These are phyloP conservation scores for Lochmaea crataegi DNA, from an alignment of 2,888 invertebrate species.

Conservation along the genomic window DNA sequence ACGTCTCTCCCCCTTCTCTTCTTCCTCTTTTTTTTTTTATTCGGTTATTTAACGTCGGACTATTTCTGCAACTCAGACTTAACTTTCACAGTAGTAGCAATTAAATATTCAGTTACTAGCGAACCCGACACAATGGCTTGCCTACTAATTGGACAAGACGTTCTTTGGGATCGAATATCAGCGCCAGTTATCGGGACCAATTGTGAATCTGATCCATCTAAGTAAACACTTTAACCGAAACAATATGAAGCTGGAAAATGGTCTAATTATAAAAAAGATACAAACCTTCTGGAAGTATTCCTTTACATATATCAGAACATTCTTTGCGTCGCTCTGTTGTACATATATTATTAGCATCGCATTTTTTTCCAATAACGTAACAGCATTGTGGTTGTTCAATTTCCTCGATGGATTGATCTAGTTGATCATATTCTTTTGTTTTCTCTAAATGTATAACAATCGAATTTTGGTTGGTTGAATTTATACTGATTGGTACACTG, in stretches of 20 bases:
- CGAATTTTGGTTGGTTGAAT: constrained; percentile 33
- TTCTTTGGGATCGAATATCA: too few species aligned
- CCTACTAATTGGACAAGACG: too few species aligned
- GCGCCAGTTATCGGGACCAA: too few species aligned
- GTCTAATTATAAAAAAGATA: constrained; percentile 1
- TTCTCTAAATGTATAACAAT: constrained; percentile 19
- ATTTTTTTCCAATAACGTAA: constrained; percentile 7
- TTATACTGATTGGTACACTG: constrained; percentile 31
- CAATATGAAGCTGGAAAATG: not conserved
- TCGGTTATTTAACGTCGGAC: too few species aligned
- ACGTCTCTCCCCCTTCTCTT: too few species aligned
- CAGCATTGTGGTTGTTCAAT: constrained; percentile 25
- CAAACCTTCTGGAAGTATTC: constrained; percentile 22
- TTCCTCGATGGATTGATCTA: not conserved
- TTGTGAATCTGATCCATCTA: too few species aligned
- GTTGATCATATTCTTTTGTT: not conserved
- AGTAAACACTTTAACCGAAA: too few species aligned
- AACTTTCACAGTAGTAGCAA: too few species aligned
- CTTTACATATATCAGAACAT: constrained; percentile 33
- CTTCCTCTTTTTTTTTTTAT: too few species aligned
- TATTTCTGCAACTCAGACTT: too few species aligned
- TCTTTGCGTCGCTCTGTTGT: constrained; percentile 6
- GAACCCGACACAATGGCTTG: too few species aligned
- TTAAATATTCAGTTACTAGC: too few species aligned
- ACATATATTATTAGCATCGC: constrained; percentile 22